A percentile compares a stretch with the other conserved stretches of the same genome.
These are phyloP conservation scores for Drosophila paramelanica DNA, from an alignment of 2,888 invertebrate genomes.

Conservation along the genomic window DNA sequence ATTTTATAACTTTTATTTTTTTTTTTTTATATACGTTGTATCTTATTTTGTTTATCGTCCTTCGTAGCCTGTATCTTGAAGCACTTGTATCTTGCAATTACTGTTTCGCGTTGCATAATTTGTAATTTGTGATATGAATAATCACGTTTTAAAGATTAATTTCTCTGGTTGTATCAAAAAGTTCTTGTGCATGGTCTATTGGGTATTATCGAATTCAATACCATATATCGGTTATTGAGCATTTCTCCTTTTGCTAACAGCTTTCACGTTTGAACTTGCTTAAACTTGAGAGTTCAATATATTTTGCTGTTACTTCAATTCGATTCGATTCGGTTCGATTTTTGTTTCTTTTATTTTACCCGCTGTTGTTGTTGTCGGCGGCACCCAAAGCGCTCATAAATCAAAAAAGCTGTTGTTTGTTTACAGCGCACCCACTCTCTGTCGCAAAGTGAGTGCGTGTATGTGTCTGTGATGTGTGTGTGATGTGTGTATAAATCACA, in stretches of 20 bases:
- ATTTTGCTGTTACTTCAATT: constrained; percentile 45
- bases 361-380: constrained; percentile 34
- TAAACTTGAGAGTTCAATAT: constrained; percentile 63
- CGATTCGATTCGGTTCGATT: constrained; percentile 23
- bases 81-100: too few species aligned
- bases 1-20: too few species aligned
- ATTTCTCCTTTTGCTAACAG: constrained; percentile 31
- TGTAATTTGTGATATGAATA: too few species aligned
- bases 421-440: constrained; percentile 52
- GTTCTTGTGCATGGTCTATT: background rate
- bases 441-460: constrained; percentile 46
- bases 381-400: constrained; percentile 78
- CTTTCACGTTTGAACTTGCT: constrained; percentile 52
- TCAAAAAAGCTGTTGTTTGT: constrained; percentile 78
- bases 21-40: too few species aligned
- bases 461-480: constrained; percentile 46
- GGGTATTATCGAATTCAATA: background rate
- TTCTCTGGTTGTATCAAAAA: background rate
- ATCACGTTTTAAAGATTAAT: background rate
- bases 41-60: too few species aligned
- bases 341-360: constrained; percentile 17
- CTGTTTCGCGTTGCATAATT: too few species aligned
- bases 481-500: constrained; percentile 79
- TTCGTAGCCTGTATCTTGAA: too few species aligned
- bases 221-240: background rate